These are phyloP conservation scores for Cecidostiba fungosa DNA, from an alignment of 2,888 invertebrate genomes.

Conservation along the genomic window DNA sequence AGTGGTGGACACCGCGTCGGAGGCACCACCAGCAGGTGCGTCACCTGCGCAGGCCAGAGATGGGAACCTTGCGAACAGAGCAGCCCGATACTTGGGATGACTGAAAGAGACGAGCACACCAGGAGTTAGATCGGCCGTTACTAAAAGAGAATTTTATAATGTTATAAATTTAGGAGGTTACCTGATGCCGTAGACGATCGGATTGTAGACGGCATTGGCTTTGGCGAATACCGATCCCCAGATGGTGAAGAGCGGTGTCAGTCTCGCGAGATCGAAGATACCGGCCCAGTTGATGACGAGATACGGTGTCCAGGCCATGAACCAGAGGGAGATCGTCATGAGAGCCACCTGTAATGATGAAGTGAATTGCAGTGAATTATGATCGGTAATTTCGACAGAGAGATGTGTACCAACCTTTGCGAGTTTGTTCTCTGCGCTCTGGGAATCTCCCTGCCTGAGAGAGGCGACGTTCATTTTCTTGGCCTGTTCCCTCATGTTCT, in stretches of 20 bases:
- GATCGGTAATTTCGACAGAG: too few relatives aligned
- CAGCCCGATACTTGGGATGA: conserved; percentile 90
- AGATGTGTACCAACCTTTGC: conserved; percentile 84
- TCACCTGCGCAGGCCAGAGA: conserved; percentile 85
- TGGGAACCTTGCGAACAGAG: conserved; percentile 88
- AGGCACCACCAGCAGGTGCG: conserved; percentile 79
- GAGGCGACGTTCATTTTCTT: conserved; percentile 97
- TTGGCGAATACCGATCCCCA: conserved; percentile 94
- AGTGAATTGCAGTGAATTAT: not conserved
- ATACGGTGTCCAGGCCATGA: conserved; percentile 86
- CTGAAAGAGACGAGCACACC: conserved; percentile 79
- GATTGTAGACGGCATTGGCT: conserved; percentile 81
- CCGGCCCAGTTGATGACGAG: conserved; percentile 91
- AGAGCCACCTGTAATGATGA: conserved; percentile 81
- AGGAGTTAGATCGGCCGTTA: too few relatives aligned
- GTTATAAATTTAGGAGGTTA: not conserved
- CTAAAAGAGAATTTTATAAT: not conserved
- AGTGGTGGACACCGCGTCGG: conserved; percentile 85
- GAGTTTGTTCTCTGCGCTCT: conserved; percentile 92
- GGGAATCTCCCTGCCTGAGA: conserved; percentile 87
- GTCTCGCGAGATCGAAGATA: conserved; percentile 87
- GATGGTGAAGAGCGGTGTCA: conserved; percentile 91
- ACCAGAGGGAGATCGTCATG: conserved; percentile 85
- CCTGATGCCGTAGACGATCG: conserved; percentile 83
- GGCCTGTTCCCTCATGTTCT: conserved; percentile 93